These are phyloP conservation scores for Eledona agricola DNA, from an alignment of 2,888 invertebrate species.

Conservation along the genomic window DNA sequence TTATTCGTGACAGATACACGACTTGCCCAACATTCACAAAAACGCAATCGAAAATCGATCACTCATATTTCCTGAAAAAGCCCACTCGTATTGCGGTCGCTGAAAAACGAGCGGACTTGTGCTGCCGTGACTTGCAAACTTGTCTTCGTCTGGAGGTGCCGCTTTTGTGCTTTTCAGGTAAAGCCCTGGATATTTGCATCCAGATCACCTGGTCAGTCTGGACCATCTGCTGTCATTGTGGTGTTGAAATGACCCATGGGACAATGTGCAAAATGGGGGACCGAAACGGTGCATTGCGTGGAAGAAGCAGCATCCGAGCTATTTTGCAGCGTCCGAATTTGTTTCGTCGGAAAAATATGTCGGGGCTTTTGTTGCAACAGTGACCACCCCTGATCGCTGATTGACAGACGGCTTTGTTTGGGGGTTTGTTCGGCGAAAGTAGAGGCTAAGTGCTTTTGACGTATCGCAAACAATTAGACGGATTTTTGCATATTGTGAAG, in stretches of 20 bases:
- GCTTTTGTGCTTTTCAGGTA: constrained; percentile 17
- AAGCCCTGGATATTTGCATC: constrained; percentile 46
- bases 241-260: constrained; percentile 57
- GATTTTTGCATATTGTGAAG: constrained; percentile 48
- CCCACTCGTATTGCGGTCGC: constrained; percentile 28
- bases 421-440: constrained; percentile 40
- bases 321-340: neutral
- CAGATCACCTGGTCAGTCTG: constrained; percentile 57
- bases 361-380: constrained; percentile 22
- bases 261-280: constrained; percentile 47
- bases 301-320: constrained; percentile 2
- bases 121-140: constrained; percentile 16
- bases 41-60: constrained; percentile 32
- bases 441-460: constrained; percentile 50
- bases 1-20: constrained; percentile 31
- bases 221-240: constrained; percentile 61
- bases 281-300: no score
- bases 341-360: constrained; percentile 14
- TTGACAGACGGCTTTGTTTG: constrained; percentile 46
- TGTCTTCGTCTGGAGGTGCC: constrained; percentile 3
- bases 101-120: constrained; percentile 24
- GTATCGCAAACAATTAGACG: constrained; percentile 48
- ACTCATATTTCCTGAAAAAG: constrained; percentile 32
- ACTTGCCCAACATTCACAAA: constrained; percentile 26
- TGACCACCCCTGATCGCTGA: constrained; percentile 39